phyloP scores from a whole-genome alignment of 2,797 vertebrate species.

The Danio tinwini region DNA sequence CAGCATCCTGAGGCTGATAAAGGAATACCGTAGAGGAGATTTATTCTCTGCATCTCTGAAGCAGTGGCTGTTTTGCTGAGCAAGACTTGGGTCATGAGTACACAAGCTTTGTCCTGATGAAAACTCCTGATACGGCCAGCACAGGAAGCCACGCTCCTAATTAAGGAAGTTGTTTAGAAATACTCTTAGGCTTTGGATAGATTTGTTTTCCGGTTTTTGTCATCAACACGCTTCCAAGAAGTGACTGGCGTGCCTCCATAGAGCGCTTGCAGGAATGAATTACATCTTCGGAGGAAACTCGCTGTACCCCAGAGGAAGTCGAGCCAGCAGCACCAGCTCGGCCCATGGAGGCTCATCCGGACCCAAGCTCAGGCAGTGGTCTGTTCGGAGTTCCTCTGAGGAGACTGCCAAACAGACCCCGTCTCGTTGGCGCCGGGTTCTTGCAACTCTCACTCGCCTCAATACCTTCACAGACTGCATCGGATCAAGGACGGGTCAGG shows the following conservation, averaged over 20 bases:
- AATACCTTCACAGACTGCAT: conserved; percentile 87
- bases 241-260: conserved; percentile 12
- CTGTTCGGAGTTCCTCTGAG: conserved; percentile 83
- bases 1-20: conserved; percentile 28
- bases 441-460: conserved; percentile 83
- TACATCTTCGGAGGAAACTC: conserved; percentile 91
- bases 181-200: conserved; percentile 7
- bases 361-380: conserved; percentile 83
- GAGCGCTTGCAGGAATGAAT: conserved; percentile 82
- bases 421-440: conserved; percentile 85
- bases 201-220: conserved; percentile 41
- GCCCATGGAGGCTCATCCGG: conserved; percentile 80
- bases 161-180: conserved; percentile 57
- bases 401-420: conserved; percentile 75
- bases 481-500: conserved; percentile 82
- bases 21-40: background rate
- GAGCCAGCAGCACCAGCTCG: conserved; percentile 80
- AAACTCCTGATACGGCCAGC: conserved; percentile 48
- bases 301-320: conserved; percentile 83
- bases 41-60: background rate
- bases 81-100: conserved; percentile 26
- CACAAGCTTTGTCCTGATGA: conserved; percentile 44
- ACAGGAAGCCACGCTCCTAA: conserved; percentile 55
- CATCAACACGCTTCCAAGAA: conserved; percentile 27
- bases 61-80: background rate